Percentiles rank a stretch among this genome's conserved stretches.
phyloP scores from a whole-genome alignment of 2,888 invertebrate species.

The Poecilobothrus nobilitatus region DNA sequence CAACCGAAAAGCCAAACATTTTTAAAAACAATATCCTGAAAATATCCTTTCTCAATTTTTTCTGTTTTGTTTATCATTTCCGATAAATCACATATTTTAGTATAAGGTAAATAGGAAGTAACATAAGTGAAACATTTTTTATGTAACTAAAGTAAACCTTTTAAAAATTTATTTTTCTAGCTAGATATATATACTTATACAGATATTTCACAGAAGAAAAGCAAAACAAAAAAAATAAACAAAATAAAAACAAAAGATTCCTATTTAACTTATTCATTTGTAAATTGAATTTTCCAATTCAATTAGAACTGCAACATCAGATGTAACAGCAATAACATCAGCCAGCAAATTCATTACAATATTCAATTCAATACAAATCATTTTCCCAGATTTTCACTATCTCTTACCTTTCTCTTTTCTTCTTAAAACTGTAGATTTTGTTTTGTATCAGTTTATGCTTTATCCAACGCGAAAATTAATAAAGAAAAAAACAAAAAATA shows the following conservation, averaged over 20 bases:
- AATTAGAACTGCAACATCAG: not conserved
- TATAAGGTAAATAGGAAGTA: not conserved
- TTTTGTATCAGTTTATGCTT: no score
- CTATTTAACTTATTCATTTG: not conserved
- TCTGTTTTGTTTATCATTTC: not conserved
- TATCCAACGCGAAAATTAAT: no score
- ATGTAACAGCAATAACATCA: not conserved
- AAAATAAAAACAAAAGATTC: not conserved
- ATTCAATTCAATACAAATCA: not conserved
- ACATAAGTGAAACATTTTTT: not conserved
- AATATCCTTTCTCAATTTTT: not conserved
- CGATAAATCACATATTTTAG: not conserved
- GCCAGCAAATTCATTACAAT: not conserved
- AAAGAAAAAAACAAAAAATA: not conserved
- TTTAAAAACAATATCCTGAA: slow-evolving; percentile 1
- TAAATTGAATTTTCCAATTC: slow-evolving; percentile 6
- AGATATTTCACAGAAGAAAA: no score
- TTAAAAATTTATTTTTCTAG: no score
- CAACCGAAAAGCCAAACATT: not conserved
- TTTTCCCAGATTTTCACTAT: not conserved
- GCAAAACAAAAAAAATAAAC: no score
- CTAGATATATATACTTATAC: no score
- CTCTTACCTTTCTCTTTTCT: no score
- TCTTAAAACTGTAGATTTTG: no score
- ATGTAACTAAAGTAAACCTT: no score